Evolutionary conservation across 2,797 vertebrate species (phyloP), one percentile per base, ranked within the genome.

Genomic region (Pseudochirops cupreus): DNA sequence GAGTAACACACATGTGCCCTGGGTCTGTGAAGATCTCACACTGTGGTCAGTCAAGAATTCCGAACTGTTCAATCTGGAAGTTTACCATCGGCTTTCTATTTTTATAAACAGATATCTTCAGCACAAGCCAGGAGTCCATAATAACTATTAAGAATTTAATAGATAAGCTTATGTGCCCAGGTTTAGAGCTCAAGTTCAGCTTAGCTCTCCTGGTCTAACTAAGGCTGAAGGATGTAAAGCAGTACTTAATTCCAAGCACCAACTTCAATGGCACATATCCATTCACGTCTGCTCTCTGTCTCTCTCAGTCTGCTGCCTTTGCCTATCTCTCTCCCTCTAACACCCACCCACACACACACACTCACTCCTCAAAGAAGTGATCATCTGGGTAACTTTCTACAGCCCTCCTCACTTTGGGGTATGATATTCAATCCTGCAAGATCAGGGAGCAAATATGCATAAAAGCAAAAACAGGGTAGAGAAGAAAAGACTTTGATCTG

Each of bases 1-100:
- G 4, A 87, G 56, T 0, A 59, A 93, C 1, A 33, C 29, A 55
- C 0, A 39, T 9, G 16, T 13, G 26, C 26, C 31, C 0, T 0
- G 62, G n/a, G 74, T 0, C 21, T 26, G 21, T 21, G 46, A 92
- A 89, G 55, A 24, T 13, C 82, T 14, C 46, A n/a, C 62, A 62
- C 9, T 1, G 11, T 0, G 2, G 33, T 5, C 39, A 26, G 50
- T 33, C 52, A 53, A 82, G 74, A 46, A n/a, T 13, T n/a, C 62
- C 14, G n/a, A 67, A 67, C 62, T n/a, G 33, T 28, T 24, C 33
- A 1, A n/a, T 67, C 62, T 67, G 33, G 31, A 67, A n/a, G 5
- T 0, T 46, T 1, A 74, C 6, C 50, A 62, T 46, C 56, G 58
- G 29, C 11, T 59, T 67, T 74, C 54, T 29, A 90, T 91, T 92